Conservation (phyloP, 2,797 vertebrate species). For the Girardinus metallicus region DNA sequence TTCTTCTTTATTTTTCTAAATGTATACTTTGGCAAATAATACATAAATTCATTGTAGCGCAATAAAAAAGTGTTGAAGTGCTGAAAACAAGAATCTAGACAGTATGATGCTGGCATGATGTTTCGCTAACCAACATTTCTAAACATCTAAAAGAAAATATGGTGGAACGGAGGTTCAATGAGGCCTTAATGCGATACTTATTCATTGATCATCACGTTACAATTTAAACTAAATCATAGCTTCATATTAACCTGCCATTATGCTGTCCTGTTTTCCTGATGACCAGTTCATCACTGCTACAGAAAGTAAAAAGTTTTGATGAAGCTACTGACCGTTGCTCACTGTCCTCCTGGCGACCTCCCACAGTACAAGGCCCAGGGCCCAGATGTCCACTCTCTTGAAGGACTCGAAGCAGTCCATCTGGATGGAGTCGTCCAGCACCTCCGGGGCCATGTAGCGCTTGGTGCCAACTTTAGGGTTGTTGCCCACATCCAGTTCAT, state of each 20-base stretch:
- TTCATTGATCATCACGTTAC: background rate
- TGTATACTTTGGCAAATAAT: background rate
- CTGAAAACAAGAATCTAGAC: background rate
- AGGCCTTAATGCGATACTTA: background rate
- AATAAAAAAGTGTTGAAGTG: background rate
- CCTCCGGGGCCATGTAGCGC: conserved; percentile 98
- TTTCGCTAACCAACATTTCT: background rate
- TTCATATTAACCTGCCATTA: background rate
- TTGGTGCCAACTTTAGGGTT: conserved; percentile 98
- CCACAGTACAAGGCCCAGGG: conserved; percentile 96
- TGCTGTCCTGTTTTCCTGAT: background rate
- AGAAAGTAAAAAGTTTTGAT: background rate
- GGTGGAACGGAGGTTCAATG: background rate
- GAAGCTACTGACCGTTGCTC: conserved; percentile 89
- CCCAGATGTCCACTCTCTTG: conserved; percentile 97
- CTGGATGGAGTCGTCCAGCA: conserved; percentile 95
- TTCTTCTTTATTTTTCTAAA: background rate
- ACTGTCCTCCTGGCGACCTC: conserved; percentile 94
- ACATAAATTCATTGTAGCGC: background rate
- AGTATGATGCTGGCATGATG: background rate
- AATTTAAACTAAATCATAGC: background rate
- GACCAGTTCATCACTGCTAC: background rate
- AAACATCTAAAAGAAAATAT: background rate
- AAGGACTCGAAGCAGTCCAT: conserved; percentile 97
- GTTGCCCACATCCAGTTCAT: conserved; percentile 95